Percentiles rank a stretch among this genome's conserved stretches.
Conservation (phyloP, 2,888 invertebrate genomes). For the Drosophila paucipuncta region DNA sequence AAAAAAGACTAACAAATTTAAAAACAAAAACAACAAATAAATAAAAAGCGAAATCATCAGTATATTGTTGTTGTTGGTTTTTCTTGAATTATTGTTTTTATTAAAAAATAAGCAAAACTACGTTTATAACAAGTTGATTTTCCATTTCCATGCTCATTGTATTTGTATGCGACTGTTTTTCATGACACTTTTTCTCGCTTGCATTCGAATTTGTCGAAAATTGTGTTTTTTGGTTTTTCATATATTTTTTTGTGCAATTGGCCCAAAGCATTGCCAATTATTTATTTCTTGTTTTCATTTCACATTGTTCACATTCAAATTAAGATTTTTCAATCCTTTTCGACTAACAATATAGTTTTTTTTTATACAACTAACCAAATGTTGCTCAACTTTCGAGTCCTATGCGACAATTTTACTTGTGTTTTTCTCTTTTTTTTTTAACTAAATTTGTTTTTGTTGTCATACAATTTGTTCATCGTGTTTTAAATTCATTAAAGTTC, state of each 20-base stretch:
- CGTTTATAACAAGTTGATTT: constrained; percentile 85
- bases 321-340: constrained; percentile 28
- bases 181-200: constrained; percentile 38
- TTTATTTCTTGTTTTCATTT: constrained; percentile 26
- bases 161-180: constrained; percentile 55
- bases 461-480: constrained; percentile 58
- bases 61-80: constrained; percentile 14
- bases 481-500: constrained; percentile 73
- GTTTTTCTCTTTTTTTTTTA: constrained; percentile 18
- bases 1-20: constrained; percentile 13
- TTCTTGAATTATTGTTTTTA: constrained; percentile 82
- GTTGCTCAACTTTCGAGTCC: constrained; percentile 62
- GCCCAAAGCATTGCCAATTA: constrained; percentile 58
- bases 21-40: not conserved
- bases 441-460: constrained; percentile 29
- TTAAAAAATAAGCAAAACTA: constrained; percentile 85
- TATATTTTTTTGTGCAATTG: constrained; percentile 45
- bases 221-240: constrained; percentile 42
- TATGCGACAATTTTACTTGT: constrained; percentile 57
- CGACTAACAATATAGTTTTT: constrained; percentile 44
- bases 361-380: constrained; percentile 69
- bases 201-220: constrained; percentile 62
- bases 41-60: constrained; percentile 28
- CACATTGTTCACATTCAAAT: constrained; percentile 44
- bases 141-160: constrained; percentile 77